A percentile compares a stretch with the other conserved stretches of the same genome.
phyloP scores from a whole-genome alignment of 2,888 invertebrate genomes.

The Itoplectis maculator region DNA sequence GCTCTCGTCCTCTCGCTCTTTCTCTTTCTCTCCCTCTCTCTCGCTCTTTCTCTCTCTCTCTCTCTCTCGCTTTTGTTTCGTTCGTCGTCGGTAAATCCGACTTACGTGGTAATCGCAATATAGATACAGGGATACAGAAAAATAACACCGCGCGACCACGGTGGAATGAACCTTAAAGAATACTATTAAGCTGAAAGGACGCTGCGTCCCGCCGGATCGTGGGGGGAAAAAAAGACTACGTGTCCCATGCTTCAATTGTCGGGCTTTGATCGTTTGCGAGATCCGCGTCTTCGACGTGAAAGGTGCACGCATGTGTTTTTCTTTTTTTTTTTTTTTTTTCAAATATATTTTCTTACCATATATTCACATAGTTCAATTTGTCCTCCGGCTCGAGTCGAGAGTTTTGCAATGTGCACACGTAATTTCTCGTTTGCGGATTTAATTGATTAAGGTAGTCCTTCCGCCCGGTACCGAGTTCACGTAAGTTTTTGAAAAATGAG shows the following conservation, averaged over 20 bases:
- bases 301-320: constrained; percentile 12
- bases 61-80: constrained; percentile 45
- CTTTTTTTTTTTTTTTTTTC: neutral
- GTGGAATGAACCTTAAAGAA: constrained; percentile 79
- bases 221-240: constrained; percentile 48
- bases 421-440: constrained; percentile 49
- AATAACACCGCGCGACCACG: constrained; percentile 82
- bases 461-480: no score
- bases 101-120: constrained; percentile 70
- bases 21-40: constrained; percentile 52
- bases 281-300: constrained; percentile 3
- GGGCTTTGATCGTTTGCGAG: constrained; percentile 50
- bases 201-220: constrained; percentile 38
- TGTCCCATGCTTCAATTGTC: constrained; percentile 41
- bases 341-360: constrained; percentile 14
- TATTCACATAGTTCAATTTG: constrained; percentile 13
- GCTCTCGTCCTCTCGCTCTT: constrained; percentile 70
- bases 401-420: constrained; percentile 55
- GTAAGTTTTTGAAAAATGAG: no score
- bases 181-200: constrained; percentile 66
- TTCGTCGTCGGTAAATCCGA: constrained; percentile 66
- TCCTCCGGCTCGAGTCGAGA: constrained; percentile 38
- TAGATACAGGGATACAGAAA: constrained; percentile 84
- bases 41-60: constrained; percentile 52
- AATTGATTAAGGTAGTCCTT: no score